These are phyloP conservation scores for Hyppa rectilinea DNA, from an alignment of 2,888 invertebrate genomes.

Conservation along the genomic window DNA sequence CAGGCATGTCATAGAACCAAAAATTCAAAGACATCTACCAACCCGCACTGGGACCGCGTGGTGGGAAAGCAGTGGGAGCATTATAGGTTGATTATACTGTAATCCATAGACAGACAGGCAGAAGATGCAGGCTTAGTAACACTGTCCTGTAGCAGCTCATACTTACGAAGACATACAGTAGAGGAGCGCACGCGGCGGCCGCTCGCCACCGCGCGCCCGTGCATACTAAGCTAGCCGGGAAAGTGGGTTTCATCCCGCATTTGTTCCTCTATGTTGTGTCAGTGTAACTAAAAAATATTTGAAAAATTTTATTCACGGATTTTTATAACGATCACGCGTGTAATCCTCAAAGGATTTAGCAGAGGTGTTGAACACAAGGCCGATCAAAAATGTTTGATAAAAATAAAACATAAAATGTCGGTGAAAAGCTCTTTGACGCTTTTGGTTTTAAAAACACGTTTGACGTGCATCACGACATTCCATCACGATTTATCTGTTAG, in stretches of 20 bases:
- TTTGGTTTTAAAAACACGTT: too few species aligned
- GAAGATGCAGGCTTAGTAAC: neutral
- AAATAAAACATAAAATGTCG: neutral
- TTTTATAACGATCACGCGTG: constrained; percentile 4
- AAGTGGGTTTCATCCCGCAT: neutral
- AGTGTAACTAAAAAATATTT: neutral
- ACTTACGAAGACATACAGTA: too few species aligned
- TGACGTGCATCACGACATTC: constrained; percentile 14
- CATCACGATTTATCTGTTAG: neutral
- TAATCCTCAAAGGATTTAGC: constrained; percentile 29
- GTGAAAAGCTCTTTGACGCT: constrained; percentile 11
- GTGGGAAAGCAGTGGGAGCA: too few species aligned
- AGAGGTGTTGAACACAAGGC: constrained; percentile 20
- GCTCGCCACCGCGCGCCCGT: too few species aligned
- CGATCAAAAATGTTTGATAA: neutral
- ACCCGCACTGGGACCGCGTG: too few species aligned
- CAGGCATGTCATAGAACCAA: too few species aligned
- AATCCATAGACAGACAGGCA: neutral
- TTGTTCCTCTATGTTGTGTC: neutral
- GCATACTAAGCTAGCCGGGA: too few species aligned
- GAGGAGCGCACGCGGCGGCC: too few species aligned
- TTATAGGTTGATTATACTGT: too few species aligned
- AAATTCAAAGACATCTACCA: too few species aligned
- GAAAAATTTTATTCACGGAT: neutral
- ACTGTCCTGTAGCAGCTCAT: too few species aligned